Evolutionary conservation across 37 sponge, comb jelly and placozoan species (phyloP).

Genomic region (Diacarnus erythraeanus): DNA sequence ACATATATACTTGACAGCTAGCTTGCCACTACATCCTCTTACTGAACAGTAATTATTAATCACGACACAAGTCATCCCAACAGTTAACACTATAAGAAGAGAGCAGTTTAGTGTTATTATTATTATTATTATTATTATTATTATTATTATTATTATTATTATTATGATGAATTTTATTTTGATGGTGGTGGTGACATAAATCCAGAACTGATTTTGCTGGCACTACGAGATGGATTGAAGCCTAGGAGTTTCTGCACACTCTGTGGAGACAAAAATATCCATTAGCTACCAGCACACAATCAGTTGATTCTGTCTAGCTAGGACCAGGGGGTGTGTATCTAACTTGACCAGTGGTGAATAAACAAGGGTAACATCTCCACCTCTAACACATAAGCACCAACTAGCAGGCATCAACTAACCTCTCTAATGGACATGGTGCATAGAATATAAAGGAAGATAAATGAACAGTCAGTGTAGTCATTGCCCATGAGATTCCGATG

Average conservation of each 20-base stretch:
- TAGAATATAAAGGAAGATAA: constrained; percentile 98
- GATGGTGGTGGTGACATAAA: constrained; percentile 24
- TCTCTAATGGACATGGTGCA: constrained; percentile 99
- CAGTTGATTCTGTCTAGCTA: too few relatives aligned
- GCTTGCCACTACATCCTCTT: too few relatives aligned
- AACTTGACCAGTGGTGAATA: too few relatives aligned
- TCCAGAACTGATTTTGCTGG: constrained; percentile 52
- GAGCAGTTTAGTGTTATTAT: background rate
- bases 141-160: background rate
- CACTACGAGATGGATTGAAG: constrained; percentile 68
- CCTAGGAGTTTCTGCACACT: constrained; percentile 78
- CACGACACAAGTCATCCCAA: background rate
- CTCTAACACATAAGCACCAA: too few relatives aligned
- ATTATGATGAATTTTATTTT: background rate
- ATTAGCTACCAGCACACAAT: background rate
- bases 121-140: constrained; percentile 1
- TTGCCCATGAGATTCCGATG: constrained; percentile 97
- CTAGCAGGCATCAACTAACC: constrained; percentile 56
- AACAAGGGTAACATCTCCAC: too few relatives aligned
- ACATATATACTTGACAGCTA: too few relatives aligned
- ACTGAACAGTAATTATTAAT: too few relatives aligned
- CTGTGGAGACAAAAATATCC: constrained; percentile 17
- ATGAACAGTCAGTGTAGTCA: constrained; percentile 96
- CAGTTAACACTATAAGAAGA: background rate
- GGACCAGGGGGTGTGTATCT: too few relatives aligned